phyloP scores from a whole-genome alignment of 1,140 invertebrate genomes.

The Conus ventricosus region DNA sequence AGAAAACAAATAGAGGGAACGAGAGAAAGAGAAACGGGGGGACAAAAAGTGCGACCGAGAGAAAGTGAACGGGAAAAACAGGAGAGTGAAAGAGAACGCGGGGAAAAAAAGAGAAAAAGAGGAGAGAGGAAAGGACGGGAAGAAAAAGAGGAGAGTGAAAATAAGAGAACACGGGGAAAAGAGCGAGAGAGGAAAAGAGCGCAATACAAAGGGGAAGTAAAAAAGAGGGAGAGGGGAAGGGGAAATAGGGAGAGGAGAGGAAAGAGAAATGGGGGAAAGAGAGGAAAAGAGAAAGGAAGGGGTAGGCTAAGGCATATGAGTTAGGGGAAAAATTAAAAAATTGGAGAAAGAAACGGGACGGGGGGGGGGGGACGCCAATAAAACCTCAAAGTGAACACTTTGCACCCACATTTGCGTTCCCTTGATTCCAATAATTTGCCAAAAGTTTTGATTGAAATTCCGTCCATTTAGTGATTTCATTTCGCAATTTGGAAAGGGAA shows the following conservation, averaged over 20 bases:
- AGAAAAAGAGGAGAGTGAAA: neutral
- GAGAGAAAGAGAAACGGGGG: constrained; percentile 23
- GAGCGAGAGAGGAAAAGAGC: neutral
- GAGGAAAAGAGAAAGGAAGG: constrained; percentile 9
- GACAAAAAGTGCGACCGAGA: too few relatives aligned
- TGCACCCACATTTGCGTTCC: too few relatives aligned
- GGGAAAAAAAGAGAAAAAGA: constrained; percentile 12
- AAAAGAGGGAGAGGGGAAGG: neutral
- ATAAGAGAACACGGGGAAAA: neutral
- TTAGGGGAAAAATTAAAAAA: too few relatives aligned
- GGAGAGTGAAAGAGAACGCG: neutral
- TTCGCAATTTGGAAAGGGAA: too few relatives aligned
- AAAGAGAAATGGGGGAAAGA: neutral
- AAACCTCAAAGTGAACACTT: too few relatives aligned
- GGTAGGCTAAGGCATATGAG: neutral
- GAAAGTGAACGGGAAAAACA: too few relatives aligned
- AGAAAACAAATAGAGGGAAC: neutral
- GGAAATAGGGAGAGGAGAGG: neutral
- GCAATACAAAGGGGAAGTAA: neutral
- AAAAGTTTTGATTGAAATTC: too few relatives aligned
- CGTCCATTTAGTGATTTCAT: too few relatives aligned
- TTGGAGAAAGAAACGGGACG: constrained; percentile 20
- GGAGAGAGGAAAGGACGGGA: neutral
- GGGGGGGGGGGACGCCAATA: too few relatives aligned
- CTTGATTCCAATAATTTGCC: too few relatives aligned